These are phyloP conservation scores for Dolichopus griseipennis DNA, from an alignment of 2,888 invertebrate genomes.

Conservation along the genomic window DNA sequence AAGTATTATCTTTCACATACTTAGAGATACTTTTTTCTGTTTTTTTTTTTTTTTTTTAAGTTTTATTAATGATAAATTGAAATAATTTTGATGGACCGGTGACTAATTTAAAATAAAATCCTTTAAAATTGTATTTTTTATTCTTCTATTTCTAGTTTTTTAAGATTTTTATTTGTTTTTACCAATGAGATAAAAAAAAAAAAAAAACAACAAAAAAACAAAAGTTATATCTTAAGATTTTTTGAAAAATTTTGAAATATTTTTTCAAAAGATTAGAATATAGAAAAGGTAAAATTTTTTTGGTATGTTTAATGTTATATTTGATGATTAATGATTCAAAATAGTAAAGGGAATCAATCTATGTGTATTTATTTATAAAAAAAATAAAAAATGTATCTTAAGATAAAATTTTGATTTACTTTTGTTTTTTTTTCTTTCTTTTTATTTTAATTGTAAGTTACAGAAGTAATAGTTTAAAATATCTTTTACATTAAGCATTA, in stretches of 20 bases:
- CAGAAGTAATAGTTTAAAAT: no score
- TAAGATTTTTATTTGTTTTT: neutral
- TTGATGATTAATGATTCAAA: neutral
- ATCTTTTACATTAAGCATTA: no score
- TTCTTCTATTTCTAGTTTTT: neutral
- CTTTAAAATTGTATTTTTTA: neutral
- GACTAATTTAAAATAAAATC: neutral
- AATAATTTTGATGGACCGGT: constrained; percentile 3
- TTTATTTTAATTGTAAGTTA: no score
- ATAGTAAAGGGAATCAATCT: neutral
- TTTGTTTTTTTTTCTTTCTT: no score
- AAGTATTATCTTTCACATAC: neutral
- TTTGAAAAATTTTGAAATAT: neutral
- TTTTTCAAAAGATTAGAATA: neutral
- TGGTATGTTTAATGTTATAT: neutral
- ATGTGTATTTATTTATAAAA: neutral
- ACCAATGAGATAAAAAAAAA: no score
- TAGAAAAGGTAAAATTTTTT: no score
- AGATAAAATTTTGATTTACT: no score
- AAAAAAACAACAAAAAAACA: no score
- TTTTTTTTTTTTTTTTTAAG: no score
- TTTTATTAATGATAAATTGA: constrained; percentile 1
- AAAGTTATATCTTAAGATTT: neutral
- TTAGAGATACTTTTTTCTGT: neutral
- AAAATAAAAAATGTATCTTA: no score